Evolutionary conservation across 1,140 invertebrate species (phyloP), one percentile per base, ranked within the genome.

Genomic region (Lysiphlebus fabarum): DNA sequence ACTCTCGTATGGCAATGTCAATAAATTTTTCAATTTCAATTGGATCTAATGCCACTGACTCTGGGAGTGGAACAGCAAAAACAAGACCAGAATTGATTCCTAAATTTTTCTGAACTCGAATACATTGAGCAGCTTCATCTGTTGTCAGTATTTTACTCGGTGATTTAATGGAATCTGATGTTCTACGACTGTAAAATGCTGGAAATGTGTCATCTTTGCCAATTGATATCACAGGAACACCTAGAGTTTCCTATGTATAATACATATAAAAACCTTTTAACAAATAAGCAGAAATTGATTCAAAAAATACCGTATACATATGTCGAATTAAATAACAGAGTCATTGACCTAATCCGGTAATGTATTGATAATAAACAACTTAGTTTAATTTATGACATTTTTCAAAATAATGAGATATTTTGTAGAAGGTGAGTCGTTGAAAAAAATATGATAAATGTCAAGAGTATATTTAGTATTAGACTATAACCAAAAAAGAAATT

Each of bases 11-110:
- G 36, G 93, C 93, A 63, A 84, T 66, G 50, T 85, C 67, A 68
- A 98, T 93, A 10, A 87, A 87, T 14, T 68, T 67, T 64, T 93
- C 85, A 72, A 88, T 90, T 41, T 79, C 71, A 1, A 71, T 43
- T 75, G 85, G 76, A 65, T 87, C 78, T 67, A 89, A 79, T 42
- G 88, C 83, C 73, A 83, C 77, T 70, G 87, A 80, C 64, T 85
- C 73, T 0, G 95, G 95, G 57, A 99, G 88, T 0, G 96, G 94
- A 9, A 98, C 95, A 6, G 91, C 95, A 56, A 99, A 83, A 6
- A 99, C 79, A 44, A 96, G 84, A 1, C 95, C 96, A 49, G 87
- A 91, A 41, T 84, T 67, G 4, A 96, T 71, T 8, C 81, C 71
- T 7, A 95, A 70, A n/a, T 81, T 65, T 6, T 71, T 70, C 41